phyloP scores from a whole-genome alignment of 2,797 vertebrate genomes.

The Nyctibius grandis region DNA sequence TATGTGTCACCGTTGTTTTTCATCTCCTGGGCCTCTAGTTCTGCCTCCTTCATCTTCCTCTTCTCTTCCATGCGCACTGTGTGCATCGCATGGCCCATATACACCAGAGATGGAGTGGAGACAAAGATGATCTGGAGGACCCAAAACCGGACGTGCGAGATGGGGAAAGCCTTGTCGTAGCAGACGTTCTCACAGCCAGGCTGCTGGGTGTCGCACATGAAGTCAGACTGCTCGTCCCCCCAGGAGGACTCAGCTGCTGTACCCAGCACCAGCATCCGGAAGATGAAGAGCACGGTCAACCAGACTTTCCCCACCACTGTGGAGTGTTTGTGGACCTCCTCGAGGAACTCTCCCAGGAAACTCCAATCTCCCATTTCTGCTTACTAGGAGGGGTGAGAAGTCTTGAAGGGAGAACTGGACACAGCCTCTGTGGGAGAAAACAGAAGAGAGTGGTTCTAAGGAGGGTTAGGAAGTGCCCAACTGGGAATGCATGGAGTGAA shows the following conservation, averaged over 20 bases:
- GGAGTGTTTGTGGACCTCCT: conserved; percentile 97
- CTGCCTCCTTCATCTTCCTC: conserved; percentile 75
- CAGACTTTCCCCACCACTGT: conserved; percentile 97
- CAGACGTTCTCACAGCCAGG: conserved; percentile 96
- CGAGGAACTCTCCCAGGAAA: conserved; percentile 94
- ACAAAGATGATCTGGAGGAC: conserved; percentile 98
- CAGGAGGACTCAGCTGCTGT: conserved; percentile 96
- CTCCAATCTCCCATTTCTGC: conserved; percentile 95
- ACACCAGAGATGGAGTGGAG: conserved; percentile 93
- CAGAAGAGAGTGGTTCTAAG: not conserved
- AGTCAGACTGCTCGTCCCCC: conserved; percentile 96
- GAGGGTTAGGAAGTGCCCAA: not conserved
- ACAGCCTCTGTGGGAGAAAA: conserved; percentile 30
- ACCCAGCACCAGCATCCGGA: conserved; percentile 95
- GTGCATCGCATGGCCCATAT: conserved; percentile 97
- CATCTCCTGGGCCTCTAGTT: conserved; percentile 62
- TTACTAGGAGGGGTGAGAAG: conserved; percentile 5
- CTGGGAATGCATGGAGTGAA: not conserved
- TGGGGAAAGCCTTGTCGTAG: conserved; percentile 95
- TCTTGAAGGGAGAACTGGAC: not conserved
- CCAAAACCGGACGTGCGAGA: conserved; percentile 97
- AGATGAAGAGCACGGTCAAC: conserved; percentile 96
- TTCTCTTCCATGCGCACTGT: conserved; percentile 90
- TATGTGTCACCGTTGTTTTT: not conserved
- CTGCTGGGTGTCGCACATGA: conserved; percentile 91